Evolutionary conservation across 2,113 vertebrate genomes (phyloP), one percentile per base, ranked within the genome.

Genomic region (Chaenocephalus aceratus): DNA sequence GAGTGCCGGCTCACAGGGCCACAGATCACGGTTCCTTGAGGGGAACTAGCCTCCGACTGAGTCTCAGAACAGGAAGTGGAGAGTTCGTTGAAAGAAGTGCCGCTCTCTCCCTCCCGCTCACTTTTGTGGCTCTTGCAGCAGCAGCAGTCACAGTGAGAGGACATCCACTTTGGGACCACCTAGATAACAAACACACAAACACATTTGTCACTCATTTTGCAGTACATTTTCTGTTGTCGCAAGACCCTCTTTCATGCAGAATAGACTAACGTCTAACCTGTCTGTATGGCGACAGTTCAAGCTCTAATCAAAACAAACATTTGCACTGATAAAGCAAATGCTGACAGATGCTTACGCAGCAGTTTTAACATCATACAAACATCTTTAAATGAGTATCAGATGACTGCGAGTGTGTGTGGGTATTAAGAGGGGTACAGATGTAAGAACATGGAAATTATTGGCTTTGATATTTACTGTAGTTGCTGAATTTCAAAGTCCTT

Each of bases 1-100:
- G 95, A 66, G 80, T 96, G 97, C 16, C 97, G 96, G 0, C 94
- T 95, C 75, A 97, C 96, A 0, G 98, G 97, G 51, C 97, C 97
- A 0, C 96, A 95, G 91, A 99, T 98, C 90, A 99, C 97, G 0
- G 98, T 99, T 85, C 97, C 98, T 94, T 98, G 97, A 0, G 97
- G 98, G 48, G 97, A 99, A 84, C 97, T 98, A 91, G 96, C 97
- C 91, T 99, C 98, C 0, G 98, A 99, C 89, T 99, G 98, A 94
- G 96, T 98, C 94, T 99, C 98, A 0, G 98, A 99, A 92, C 98
- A 99, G 11, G 98, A 99, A 0, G 97, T 99, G 57, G 98, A 99
- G 75, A 99, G 96, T 90, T 99, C 98, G 0, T 99, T 99, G 93
- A 97, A 96, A 8, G 98, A 99, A 0, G 98, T 99, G 86, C 97